These are phyloP conservation scores for Phenacoccus solenopsis DNA, from an alignment of 1,140 invertebrate species.

Conservation along the genomic window DNA sequence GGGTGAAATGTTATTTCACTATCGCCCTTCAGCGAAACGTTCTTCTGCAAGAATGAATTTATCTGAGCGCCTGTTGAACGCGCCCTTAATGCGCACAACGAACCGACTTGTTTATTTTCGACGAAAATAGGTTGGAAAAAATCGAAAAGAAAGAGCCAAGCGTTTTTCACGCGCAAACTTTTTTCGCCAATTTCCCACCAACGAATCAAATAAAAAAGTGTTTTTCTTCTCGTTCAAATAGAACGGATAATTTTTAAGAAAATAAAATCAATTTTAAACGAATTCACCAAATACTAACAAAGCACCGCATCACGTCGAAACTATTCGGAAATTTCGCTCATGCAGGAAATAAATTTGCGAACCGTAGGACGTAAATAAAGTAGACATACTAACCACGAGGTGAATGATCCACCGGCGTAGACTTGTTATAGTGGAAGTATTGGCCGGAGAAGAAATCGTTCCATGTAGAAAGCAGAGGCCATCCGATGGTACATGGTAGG, in stretches of 20 bases:
- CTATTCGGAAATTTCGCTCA: background rate
- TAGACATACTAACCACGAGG: slow-evolving; percentile 9
- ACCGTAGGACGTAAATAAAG: background rate
- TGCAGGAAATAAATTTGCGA: background rate
- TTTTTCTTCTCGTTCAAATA: background rate
- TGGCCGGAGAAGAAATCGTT: background rate
- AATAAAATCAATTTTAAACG: background rate
- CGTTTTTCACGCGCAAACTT: too few species aligned
- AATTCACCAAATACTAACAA: background rate
- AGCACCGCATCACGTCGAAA: background rate
- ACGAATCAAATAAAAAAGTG: background rate
- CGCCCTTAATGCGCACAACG: too few species aligned
- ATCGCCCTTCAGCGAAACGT: too few species aligned
- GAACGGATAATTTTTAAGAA: background rate
- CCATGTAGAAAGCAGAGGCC: background rate
- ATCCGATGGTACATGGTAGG: background rate
- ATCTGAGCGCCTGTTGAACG: too few species aligned
- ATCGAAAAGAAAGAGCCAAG: too few species aligned
- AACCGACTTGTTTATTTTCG: too few species aligned
- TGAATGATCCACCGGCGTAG: background rate
- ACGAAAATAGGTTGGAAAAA: too few species aligned
- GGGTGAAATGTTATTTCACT: too few species aligned
- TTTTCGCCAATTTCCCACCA: too few species aligned
- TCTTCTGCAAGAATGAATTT: too few species aligned
- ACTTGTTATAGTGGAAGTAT: background rate